These are phyloP conservation scores for Vultur gryphus DNA, from an alignment of 2,797 vertebrate species.

Conservation along the genomic window DNA sequence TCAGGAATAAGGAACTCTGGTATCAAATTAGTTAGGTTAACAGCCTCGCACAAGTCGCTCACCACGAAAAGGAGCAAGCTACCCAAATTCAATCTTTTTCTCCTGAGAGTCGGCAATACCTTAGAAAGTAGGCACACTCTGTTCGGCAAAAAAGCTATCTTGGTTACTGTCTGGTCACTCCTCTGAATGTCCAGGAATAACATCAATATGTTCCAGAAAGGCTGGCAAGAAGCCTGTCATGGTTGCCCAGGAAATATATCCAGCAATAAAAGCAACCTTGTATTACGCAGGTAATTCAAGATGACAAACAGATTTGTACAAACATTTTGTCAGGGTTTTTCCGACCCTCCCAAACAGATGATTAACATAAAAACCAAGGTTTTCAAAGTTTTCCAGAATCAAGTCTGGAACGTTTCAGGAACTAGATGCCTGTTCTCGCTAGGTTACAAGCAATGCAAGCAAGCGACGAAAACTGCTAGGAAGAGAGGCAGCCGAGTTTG, in stretches of 20 bases:
- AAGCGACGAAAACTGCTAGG: neutral
- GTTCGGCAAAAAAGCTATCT: neutral
- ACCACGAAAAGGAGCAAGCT: neutral
- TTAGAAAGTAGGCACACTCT: neutral
- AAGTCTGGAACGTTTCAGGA: conserved; percentile 32
- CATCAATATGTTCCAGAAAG: neutral
- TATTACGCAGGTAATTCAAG: neutral
- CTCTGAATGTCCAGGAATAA: neutral
- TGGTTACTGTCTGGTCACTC: neutral
- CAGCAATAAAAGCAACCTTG: neutral
- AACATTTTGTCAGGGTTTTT: neutral
- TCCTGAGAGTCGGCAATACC: neutral
- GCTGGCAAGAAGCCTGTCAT: neutral
- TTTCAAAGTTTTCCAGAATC: conserved; percentile 47
- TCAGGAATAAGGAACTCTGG: neutral
- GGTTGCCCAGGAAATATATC: neutral
- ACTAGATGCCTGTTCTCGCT: conserved; percentile 16
- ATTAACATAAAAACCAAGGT: conserved; percentile 23
- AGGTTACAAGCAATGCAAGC: neutral
- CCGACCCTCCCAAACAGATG: neutral
- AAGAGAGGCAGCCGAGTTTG: neutral
- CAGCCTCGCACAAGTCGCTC: neutral
- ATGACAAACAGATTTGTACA: conserved; percentile 26
- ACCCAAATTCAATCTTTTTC: neutral
- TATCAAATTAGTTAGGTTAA: neutral